These are phyloP conservation scores for Macrochelys suwanniensis DNA, from an alignment of 2,797 vertebrate genomes.

Conservation along the genomic window DNA sequence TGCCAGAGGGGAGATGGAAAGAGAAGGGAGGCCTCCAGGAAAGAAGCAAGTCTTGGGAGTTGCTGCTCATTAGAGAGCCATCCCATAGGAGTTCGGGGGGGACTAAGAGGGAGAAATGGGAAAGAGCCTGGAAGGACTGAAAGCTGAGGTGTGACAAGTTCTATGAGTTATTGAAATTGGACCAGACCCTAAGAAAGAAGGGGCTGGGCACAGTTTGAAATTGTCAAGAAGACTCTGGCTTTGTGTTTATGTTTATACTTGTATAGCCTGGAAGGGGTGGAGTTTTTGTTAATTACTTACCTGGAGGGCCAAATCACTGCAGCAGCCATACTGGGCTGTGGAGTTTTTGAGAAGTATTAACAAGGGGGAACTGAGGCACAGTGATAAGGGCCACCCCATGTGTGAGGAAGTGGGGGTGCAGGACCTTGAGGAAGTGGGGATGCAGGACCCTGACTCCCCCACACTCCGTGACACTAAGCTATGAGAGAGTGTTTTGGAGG, in stretches of 20 bases:
- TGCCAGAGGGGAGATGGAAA: neutral
- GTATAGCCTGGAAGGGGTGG: neutral
- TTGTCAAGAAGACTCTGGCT: neutral
- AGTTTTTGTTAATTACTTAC: neutral
- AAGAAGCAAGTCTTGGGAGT: neutral
- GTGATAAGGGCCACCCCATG: too few relatives aligned
- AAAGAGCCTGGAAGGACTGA: neutral
- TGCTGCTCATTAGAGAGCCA: neutral
- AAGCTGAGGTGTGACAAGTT: neutral
- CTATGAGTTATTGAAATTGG: neutral
- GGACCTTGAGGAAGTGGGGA: too few relatives aligned
- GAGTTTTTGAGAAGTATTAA: neutral
- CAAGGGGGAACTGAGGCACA: neutral
- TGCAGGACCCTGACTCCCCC: too few relatives aligned
- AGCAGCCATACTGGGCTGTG: neutral
- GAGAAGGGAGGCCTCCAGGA: neutral
- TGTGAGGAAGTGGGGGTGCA: too few relatives aligned
- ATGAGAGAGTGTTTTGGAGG: neutral
- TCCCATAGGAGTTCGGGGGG: too few relatives aligned
- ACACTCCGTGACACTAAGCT: too few relatives aligned
- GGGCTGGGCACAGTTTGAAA: neutral
- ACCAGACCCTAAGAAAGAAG: neutral
- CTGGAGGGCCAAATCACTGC: neutral
- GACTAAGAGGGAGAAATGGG: neutral
- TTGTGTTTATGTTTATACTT: neutral